A percentile compares a stretch with the other conserved stretches of the same genome.
phyloP scores from a whole-genome alignment of 2,888 invertebrate species.

The Galerucella pusilla region DNA sequence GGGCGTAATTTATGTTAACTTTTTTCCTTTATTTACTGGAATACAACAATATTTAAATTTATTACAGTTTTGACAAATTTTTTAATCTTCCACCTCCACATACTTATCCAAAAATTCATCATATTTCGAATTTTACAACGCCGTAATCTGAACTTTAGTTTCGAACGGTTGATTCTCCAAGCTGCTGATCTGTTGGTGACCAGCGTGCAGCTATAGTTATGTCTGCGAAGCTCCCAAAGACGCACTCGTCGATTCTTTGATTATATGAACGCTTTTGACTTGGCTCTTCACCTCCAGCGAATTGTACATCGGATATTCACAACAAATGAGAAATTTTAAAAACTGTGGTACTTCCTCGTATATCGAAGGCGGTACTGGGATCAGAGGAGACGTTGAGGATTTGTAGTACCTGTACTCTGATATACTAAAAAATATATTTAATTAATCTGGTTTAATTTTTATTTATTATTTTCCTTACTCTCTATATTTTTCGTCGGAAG shows the following conservation, averaged over 20 bases:
- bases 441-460: not conserved
- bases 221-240: conserved; percentile 77
- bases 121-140: conserved; percentile 42
- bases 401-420: conserved; percentile 90
- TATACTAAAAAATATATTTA: conserved; percentile 69
- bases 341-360: conserved; percentile 89
- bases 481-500: conserved; percentile 89
- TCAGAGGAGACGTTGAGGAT: conserved; percentile 86
- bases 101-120: too few species aligned
- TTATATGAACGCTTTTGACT: conserved; percentile 66
- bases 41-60: not conserved
- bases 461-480: conserved; percentile 70
- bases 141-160: conserved; percentile 51
- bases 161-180: conserved; percentile 40
- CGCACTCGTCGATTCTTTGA: conserved; percentile 78
- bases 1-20: too few species aligned
- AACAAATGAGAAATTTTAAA: conserved; percentile 85
- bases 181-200: conserved; percentile 51
- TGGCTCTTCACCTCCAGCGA: conserved; percentile 73
- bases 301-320: conserved; percentile 90
- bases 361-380: conserved; percentile 87
- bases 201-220: conserved; percentile 73
- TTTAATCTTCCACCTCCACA: too few species aligned
- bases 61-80: too few species aligned
- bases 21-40: too few species aligned